Percentiles rank a stretch among this genome's conserved stretches.
These are phyloP conservation scores for Cataglyphis altisquamis DNA, from an alignment of 2,888 invertebrate species.

Conservation along the genomic window DNA sequence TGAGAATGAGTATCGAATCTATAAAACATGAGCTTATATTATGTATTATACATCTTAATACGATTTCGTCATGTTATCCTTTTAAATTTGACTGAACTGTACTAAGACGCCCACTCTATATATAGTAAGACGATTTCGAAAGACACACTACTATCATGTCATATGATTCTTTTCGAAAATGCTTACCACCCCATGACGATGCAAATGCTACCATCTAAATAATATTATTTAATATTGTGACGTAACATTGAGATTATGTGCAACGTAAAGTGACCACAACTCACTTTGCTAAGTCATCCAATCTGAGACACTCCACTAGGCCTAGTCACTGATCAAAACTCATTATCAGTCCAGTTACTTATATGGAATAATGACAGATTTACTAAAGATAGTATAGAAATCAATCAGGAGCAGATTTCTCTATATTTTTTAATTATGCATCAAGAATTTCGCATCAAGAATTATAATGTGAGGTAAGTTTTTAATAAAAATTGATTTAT, in stretches of 20 bases:
- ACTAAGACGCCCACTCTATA: neutral
- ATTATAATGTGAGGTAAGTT: neutral
- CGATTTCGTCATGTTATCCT: neutral
- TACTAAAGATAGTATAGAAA: neutral
- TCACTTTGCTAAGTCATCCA: neutral
- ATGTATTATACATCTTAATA: neutral
- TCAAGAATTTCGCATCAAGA: neutral
- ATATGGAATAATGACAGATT: neutral
- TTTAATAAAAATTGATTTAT: neutral
- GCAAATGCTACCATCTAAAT: slow-evolving; percentile 10
- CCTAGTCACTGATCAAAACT: neutral
- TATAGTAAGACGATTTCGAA: neutral
- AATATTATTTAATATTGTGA: slow-evolving; percentile 20
- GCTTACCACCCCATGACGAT: neutral
- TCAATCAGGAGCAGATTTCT: neutral
- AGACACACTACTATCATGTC: slow-evolving; percentile 12
- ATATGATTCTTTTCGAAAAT: neutral
- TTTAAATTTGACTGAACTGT: neutral
- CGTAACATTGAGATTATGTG: neutral
- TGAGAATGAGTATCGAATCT: neutral
- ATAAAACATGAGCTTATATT: neutral
- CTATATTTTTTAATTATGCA: neutral
- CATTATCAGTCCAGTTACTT: neutral
- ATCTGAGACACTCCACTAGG: neutral
- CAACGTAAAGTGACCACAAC: neutral